Conservation (phyloP, 1,140 invertebrate genomes). For the Mactra quadrangularis region DNA sequence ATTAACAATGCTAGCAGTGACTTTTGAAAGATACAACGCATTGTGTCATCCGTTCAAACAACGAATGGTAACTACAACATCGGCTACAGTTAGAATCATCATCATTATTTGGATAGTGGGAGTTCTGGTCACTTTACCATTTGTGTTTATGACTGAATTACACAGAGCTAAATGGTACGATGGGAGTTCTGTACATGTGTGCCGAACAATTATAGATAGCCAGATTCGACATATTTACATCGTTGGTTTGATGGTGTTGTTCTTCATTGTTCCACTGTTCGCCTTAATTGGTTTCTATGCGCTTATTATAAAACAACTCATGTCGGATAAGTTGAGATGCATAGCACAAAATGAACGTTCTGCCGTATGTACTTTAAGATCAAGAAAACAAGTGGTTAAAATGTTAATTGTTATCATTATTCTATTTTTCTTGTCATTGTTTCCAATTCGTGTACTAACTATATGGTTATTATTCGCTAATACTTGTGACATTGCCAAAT, state of each 20-base stretch:
- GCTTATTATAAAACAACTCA: constrained; percentile 16
- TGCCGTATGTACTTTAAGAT: background rate
- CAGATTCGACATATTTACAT: background rate
- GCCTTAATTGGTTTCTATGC: constrained; percentile 1
- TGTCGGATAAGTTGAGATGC: constrained; percentile 8
- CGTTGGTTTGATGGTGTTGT: background rate
- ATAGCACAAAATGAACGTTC: constrained; percentile 1
- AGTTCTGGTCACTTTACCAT: background rate
- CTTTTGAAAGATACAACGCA: constrained; percentile 21
- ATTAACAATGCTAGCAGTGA: constrained; percentile 30
- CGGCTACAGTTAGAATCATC: constrained; percentile 7
- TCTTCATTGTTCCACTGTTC: constrained; percentile 24
- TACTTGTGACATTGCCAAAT: constrained; percentile 86
- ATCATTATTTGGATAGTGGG: constrained; percentile 7
- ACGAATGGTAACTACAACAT: background rate
- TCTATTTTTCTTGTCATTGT: constrained; percentile 94
- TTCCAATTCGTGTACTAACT: constrained; percentile 93
- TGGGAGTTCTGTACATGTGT: constrained; percentile 9
- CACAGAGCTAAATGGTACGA: constrained; percentile 21
- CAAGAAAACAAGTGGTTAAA: constrained; percentile 87
- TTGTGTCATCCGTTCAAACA: constrained; percentile 38
- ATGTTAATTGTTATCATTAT: constrained; percentile 96
- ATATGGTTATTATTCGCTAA: constrained; percentile 87
- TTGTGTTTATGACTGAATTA: constrained; percentile 4
- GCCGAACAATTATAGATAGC: constrained; percentile 14